These are phyloP conservation scores for Turritopsis dohrnii DNA, from an alignment of 30 jellyfish, hydroid and myxozoan genomes.

Conservation along the genomic window DNA sequence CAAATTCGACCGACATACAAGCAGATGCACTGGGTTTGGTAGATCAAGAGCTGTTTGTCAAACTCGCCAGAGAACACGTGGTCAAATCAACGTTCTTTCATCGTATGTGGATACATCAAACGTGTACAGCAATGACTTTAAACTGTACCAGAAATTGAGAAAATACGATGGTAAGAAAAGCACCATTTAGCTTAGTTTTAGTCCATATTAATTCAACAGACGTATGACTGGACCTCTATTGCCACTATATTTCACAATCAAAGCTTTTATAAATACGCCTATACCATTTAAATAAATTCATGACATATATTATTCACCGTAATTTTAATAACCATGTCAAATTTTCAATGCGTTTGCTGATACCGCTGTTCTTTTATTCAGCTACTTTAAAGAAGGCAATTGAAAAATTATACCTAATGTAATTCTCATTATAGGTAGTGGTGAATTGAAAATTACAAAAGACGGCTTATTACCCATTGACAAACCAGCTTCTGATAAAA, in stretches of 20 bases:
- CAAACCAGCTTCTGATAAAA: neutral
- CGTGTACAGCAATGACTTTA: neutral
- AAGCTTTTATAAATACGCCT: too few species aligned
- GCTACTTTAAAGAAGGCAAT: too few species aligned
- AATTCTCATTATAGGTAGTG: neutral
- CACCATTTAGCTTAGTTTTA: too few species aligned
- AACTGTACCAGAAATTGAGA: neutral
- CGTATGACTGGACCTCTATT: too few species aligned
- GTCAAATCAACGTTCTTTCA: neutral
- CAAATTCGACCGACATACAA: neutral
- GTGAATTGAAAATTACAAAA: constrained; percentile 3
- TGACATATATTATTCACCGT: too few species aligned
- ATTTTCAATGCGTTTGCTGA: too few species aligned
- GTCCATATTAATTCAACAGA: too few species aligned
- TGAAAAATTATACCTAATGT: too few species aligned
- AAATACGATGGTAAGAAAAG: neutral
- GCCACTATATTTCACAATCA: too few species aligned
- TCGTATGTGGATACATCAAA: neutral
- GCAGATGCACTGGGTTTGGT: neutral
- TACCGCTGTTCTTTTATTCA: too few species aligned
- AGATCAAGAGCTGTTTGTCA: neutral
- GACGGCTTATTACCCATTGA: constrained; percentile 8
- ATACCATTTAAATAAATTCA: too few species aligned
- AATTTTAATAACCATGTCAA: too few species aligned
- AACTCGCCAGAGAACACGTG: neutral